Evolutionary conservation across 2,113 vertebrate genomes (phyloP).

Genomic region (Ardeotis arabs): DNA sequence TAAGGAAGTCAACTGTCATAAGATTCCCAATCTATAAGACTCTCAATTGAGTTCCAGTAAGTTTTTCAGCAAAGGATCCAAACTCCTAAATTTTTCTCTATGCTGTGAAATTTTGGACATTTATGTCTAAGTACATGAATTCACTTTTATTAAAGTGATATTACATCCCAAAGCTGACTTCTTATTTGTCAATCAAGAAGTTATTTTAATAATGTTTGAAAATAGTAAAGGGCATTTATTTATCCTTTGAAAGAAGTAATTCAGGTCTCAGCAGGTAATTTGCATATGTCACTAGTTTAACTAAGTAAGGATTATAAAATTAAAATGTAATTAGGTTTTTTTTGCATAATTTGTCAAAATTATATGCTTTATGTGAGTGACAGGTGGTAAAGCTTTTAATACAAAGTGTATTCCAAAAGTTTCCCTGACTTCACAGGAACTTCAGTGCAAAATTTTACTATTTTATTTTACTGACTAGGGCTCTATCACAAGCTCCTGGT

Average conservation of each 20-base stretch:
- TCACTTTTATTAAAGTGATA: not conserved
- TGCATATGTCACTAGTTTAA: constrained; percentile 71
- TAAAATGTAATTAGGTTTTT: constrained; percentile 68
- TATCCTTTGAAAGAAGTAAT: constrained; percentile 65
- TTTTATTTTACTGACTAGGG: not conserved
- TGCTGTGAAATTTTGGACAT: not conserved
- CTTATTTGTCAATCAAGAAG: constrained; percentile 46
- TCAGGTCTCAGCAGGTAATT: constrained; percentile 63
- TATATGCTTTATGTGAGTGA: constrained; percentile 62
- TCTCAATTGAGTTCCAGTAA: not conserved
- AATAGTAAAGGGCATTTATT: constrained; percentile 61
- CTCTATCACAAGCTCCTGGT: not conserved
- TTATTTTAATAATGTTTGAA: constrained; percentile 53
- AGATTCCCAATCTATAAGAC: constrained; percentile 1
- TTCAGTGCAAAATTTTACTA: constrained; percentile 41
- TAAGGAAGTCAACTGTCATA: not conserved
- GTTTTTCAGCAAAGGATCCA: not conserved
- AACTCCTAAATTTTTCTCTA: not conserved
- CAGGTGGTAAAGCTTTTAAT: constrained; percentile 58
- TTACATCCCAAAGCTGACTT: not conserved
- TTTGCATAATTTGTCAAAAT: constrained; percentile 68
- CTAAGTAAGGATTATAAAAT: constrained; percentile 72
- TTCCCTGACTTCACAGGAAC: constrained; percentile 49
- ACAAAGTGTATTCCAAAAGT: constrained; percentile 33
- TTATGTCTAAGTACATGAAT: not conserved